A percentile compares a stretch with the other conserved stretches of the same genome.
These are phyloP conservation scores for Glyptemys insculpta DNA, from an alignment of 2,797 vertebrate genomes.

Conservation along the genomic window DNA sequence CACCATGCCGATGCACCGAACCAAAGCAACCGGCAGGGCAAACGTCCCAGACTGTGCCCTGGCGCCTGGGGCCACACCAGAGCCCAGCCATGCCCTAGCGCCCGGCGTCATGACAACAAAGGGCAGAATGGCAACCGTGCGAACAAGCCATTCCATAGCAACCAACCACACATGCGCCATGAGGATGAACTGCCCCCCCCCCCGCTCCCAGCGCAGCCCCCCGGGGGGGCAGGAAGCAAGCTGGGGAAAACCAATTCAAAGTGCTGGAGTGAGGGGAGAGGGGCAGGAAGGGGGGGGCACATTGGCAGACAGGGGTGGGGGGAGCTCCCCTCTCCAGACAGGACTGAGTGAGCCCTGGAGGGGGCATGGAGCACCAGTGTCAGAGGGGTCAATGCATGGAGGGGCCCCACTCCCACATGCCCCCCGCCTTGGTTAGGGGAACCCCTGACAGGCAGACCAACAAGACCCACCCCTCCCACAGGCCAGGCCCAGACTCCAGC, in stretches of 20 bases:
- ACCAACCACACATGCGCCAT: background rate
- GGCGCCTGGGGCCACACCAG: background rate
- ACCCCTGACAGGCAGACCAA: background rate
- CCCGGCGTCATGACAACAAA: background rate
- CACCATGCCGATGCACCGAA: background rate
- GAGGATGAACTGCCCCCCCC: too few species aligned
- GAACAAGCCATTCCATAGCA: background rate
- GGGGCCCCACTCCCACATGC: background rate
- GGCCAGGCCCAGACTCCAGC: background rate
- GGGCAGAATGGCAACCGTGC: background rate
- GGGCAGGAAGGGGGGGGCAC: background rate
- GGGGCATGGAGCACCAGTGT: background rate
- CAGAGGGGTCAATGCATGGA: background rate
- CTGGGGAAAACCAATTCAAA: background rate
- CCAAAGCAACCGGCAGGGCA: background rate
- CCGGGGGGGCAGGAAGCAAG: background rate
- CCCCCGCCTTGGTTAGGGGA: background rate
- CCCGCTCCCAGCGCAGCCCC: background rate
- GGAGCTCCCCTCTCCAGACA: rapidly evolving
- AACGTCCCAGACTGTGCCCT: background rate
- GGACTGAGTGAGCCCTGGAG: background rate
- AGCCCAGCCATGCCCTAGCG: background rate
- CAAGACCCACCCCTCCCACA: background rate
- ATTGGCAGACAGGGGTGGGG: background rate
- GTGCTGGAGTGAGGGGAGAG: background rate